phyloP scores from a whole-genome alignment of 2,113 vertebrate genomes.

The Pantherophis guttatus region DNA sequence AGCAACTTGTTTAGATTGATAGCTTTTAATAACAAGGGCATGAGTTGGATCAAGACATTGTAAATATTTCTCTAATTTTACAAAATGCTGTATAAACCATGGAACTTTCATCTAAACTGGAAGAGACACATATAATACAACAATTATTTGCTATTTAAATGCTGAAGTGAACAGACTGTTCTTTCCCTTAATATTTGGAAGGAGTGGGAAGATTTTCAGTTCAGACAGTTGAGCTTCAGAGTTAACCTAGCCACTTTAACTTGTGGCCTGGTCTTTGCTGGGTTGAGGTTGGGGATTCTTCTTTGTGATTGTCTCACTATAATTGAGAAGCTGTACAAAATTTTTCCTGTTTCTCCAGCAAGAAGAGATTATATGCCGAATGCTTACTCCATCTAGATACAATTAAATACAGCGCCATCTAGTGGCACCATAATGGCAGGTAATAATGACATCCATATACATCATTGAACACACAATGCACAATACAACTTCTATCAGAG shows the following conservation, averaged over 20 bases:
- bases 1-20: not conserved
- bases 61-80: conserved; percentile 31
- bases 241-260: conserved; percentile 2
- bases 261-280: not conserved
- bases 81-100: conserved; percentile 7
- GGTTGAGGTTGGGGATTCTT: not conserved
- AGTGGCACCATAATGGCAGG: not conserved
- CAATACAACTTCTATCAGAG: not conserved
- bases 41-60: conserved; percentile 19
- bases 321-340: not conserved
- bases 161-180: conserved; percentile 23
- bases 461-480: not conserved
- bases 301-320: not conserved
- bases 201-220: conserved; percentile 8
- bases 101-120: conserved; percentile 25
- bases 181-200: not conserved
- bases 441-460: not conserved
- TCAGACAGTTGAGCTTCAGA: conserved; percentile 4
- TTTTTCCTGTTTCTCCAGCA: not conserved
- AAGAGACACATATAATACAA: conserved; percentile 23
- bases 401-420: not conserved
- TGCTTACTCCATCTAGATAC: not conserved
- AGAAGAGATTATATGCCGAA: not conserved
- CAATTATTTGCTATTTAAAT: conserved; percentile 42
- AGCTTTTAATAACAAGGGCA: conserved; percentile 11